A percentile compares a stretch with the other conserved stretches of the same genome.
Conservation (phyloP, 2,113 vertebrate genomes). For the Litocranius walleri region DNA sequence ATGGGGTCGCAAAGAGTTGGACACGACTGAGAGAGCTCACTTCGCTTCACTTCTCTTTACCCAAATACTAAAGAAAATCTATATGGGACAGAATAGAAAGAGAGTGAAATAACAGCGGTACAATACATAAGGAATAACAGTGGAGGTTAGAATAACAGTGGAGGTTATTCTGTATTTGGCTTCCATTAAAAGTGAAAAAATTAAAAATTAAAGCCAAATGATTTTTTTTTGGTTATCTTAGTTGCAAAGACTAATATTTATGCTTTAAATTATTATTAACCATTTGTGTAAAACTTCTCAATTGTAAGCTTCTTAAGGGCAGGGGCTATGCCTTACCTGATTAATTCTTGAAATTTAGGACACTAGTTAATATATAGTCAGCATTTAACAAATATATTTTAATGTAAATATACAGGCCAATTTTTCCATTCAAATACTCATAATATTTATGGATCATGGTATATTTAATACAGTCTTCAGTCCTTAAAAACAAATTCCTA, state of each 20-base stretch:
- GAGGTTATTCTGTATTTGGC: neutral
- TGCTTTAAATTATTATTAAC: neutral
- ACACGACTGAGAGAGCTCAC: too few relatives aligned
- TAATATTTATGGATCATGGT: neutral
- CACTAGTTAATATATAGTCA: neutral
- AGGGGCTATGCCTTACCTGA: neutral
- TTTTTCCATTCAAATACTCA: neutral
- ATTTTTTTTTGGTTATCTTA: neutral
- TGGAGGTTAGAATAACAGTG: neutral
- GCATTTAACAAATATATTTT: neutral
- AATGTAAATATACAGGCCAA: neutral
- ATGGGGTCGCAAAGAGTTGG: too few relatives aligned
- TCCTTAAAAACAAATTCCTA: neutral
- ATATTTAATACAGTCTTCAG: neutral
- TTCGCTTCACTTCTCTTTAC: neutral
- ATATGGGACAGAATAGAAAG: neutral
- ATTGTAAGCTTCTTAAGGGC: neutral
- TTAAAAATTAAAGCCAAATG: neutral
- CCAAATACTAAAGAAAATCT: neutral
- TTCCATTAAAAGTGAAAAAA: neutral
- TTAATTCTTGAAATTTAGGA: neutral
- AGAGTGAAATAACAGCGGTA: neutral
- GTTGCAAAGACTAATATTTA: neutral
- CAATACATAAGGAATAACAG: neutral
- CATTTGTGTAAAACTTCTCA: neutral